phyloP scores from a whole-genome alignment of 2,797 vertebrate genomes.

The Megalops cyprinoides region DNA sequence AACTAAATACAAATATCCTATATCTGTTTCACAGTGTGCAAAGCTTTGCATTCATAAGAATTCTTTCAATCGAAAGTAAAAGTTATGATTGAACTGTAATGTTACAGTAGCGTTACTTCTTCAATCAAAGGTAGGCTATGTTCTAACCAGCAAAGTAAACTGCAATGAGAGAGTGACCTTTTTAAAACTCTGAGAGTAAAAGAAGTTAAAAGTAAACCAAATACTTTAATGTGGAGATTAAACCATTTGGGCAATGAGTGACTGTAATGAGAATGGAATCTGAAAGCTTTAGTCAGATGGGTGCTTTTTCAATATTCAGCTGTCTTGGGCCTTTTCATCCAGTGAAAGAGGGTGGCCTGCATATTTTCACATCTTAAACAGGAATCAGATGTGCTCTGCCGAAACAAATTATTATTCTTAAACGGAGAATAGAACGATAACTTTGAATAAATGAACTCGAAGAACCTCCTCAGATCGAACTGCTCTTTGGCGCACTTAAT shows the following conservation, averaged over 20 bases:
- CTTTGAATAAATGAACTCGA: conserved; percentile 11
- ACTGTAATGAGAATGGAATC: conserved; percentile 40
- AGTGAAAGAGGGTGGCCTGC: neutral
- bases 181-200: conserved; percentile 15
- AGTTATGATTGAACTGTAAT: conserved; percentile 12
- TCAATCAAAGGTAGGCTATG: conserved; percentile 11
- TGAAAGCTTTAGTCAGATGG: conserved; percentile 33
- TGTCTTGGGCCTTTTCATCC: conserved; percentile 23
- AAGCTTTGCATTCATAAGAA: conserved; percentile 35
- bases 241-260: conserved; percentile 34
- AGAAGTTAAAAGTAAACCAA: neutral
- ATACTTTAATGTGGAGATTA: conserved; percentile 16
- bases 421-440: conserved; percentile 11
- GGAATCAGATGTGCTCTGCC: conserved; percentile 18
- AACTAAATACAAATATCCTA: neutral
- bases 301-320: conserved; percentile 31
- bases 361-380: conserved; percentile 7
- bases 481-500: neutral
- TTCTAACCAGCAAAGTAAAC: neutral
- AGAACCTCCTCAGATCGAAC: neutral
- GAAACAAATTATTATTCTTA: neutral
- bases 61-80: conserved; percentile 44
- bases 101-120: neutral
- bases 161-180: conserved; percentile 8
- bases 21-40: neutral